phyloP scores from a whole-genome alignment of 1,140 invertebrate species.

The Anoplophora glabripennis region DNA sequence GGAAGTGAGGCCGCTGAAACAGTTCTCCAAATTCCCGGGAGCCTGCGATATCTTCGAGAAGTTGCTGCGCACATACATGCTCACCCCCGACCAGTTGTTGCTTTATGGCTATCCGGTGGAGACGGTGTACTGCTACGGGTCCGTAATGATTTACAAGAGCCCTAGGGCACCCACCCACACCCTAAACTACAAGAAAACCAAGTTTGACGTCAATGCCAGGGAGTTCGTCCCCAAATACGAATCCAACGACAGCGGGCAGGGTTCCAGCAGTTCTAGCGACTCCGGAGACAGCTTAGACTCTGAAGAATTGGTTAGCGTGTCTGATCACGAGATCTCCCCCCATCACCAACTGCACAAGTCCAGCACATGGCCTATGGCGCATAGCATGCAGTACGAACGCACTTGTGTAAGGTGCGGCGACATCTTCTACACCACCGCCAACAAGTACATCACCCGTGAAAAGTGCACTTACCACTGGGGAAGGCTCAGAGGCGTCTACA shows the following conservation, averaged over 20 bases:
- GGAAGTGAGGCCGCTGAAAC: slow-evolving; percentile 2
- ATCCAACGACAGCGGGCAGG: slow-evolving; percentile 47
- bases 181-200: slow-evolving; percentile 28
- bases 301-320: slow-evolving; percentile 45
- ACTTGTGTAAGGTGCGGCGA: slow-evolving; percentile 72
- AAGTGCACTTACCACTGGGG: slow-evolving; percentile 82
- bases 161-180: background rate
- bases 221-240: slow-evolving; percentile 58
- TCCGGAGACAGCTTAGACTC: slow-evolving; percentile 28
- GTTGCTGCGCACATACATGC: slow-evolving; percentile 49
- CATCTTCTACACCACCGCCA: slow-evolving; percentile 61
- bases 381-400: slow-evolving; percentile 28
- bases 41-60: slow-evolving; percentile 7
- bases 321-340: slow-evolving; percentile 42
- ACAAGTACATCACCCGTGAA: slow-evolving; percentile 66
- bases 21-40: slow-evolving; percentile 4
- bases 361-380: background rate
- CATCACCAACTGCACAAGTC: slow-evolving; percentile 1
- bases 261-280: slow-evolving; percentile 49
- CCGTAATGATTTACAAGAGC: slow-evolving; percentile 6
- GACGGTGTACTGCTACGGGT: slow-evolving; percentile 22
- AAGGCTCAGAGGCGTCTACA: slow-evolving; percentile 51
- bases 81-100: slow-evolving; percentile 63
- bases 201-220: slow-evolving; percentile 61
- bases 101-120: slow-evolving; percentile 71